Evolutionary conservation across 2,888 invertebrate genomes (phyloP).

Genomic region (Caenorhabditis sp.): DNA sequence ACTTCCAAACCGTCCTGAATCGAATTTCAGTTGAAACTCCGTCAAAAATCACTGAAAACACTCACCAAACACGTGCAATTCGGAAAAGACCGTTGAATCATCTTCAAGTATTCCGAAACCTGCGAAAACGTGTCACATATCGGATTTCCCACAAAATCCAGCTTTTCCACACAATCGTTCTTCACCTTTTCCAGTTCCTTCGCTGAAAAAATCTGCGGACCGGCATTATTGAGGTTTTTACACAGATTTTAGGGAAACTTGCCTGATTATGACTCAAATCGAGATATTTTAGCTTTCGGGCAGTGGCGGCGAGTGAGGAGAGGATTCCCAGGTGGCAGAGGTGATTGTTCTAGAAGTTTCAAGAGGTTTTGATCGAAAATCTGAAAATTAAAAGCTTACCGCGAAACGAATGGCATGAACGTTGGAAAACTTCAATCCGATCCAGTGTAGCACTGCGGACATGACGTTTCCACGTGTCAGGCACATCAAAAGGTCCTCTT

Average conservation of each 20-base stretch:
- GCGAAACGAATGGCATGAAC: conserved; percentile 72
- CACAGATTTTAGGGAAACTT: too few relatives aligned
- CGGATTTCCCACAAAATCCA: conserved; percentile 80
- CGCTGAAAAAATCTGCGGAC: conserved; percentile 70
- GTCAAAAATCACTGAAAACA: conserved; percentile 1
- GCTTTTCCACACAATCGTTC: conserved; percentile 70
- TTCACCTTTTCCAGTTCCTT: conserved; percentile 73
- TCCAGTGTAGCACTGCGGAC: conserved; percentile 73
- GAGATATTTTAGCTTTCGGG: conserved; percentile 73
- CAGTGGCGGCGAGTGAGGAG: conserved; percentile 66
- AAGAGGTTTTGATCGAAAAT: neutral
- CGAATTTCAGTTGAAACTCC: neutral
- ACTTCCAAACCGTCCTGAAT: conserved; percentile 56
- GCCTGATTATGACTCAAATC: conserved; percentile 80
- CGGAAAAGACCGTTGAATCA: conserved; percentile 76
- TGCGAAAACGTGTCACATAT: conserved; percentile 64
- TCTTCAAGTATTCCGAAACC: conserved; percentile 63
- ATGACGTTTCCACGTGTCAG: conserved; percentile 77
- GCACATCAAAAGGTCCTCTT: conserved; percentile 64
- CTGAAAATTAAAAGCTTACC: neutral
- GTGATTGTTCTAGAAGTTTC: conserved; percentile 70
- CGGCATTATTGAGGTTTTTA: too few relatives aligned
- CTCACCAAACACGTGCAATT: conserved; percentile 74
- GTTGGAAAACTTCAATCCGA: conserved; percentile 71
- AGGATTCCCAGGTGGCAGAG: conserved; percentile 73